These are phyloP conservation scores for Paedocypris sp. DNA, from an alignment of 2,113 vertebrate species.

Conservation along the genomic window DNA sequence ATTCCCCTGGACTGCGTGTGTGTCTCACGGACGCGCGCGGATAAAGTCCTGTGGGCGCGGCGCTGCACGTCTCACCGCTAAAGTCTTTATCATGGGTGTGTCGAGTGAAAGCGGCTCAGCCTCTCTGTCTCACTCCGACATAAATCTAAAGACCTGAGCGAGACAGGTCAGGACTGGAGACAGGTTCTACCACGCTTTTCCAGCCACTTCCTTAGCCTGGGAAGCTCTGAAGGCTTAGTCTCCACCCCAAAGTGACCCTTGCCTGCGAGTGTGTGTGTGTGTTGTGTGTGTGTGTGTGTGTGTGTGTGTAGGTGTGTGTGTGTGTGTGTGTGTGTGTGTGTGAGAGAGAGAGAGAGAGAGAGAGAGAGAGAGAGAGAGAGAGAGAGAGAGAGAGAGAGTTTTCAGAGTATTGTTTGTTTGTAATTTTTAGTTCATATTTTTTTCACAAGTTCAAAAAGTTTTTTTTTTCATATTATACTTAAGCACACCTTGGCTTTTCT, in stretches of 20 bases:
- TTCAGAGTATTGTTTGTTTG: too few species aligned
- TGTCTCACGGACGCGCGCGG: not conserved
- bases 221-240: constrained; percentile 6
- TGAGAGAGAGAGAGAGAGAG: not conserved
- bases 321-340: not conserved
- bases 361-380: not conserved
- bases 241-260: constrained; percentile 2
- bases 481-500: too few species aligned
- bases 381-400: too few species aligned
- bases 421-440: too few species aligned
- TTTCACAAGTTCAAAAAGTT: too few species aligned
- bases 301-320: not conserved
- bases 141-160: not conserved
- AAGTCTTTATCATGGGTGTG: constrained; percentile 1
- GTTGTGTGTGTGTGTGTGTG: not conserved
- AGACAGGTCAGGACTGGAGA: not conserved
- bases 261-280: not conserved
- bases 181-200: not conserved
- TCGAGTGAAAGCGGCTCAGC: not conserved
- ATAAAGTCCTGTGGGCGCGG: constrained; percentile 24
- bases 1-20: not conserved
- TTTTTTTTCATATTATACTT: too few species aligned
- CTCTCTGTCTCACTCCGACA: not conserved
- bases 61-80: not conserved
- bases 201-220: not conserved